Evolutionary conservation across 2,888 invertebrate genomes (phyloP).

Genomic region (Escarpia spicata): DNA sequence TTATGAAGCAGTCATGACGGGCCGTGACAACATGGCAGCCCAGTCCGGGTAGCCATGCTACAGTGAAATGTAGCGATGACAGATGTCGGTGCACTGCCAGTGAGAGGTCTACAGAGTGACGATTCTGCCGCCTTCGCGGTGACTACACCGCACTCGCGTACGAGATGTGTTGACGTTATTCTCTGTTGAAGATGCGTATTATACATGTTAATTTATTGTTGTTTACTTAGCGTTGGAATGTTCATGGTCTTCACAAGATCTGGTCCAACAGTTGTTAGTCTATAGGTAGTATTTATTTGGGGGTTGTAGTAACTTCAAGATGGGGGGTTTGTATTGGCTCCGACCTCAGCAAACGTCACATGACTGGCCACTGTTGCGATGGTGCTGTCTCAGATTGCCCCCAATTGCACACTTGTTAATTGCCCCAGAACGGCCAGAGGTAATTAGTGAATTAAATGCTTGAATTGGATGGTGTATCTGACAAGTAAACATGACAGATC

Average conservation of each 20-base stretch:
- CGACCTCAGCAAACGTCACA: background rate
- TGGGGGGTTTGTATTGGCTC: background rate
- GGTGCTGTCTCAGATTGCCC: background rate
- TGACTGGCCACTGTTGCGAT: background rate
- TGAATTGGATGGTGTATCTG: too few species aligned
- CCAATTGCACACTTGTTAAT: background rate
- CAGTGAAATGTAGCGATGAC: background rate
- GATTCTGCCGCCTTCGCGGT: background rate
- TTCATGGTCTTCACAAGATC: background rate
- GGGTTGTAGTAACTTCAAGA: background rate
- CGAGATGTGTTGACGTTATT: background rate
- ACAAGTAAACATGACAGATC: too few species aligned
- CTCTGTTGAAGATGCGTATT: background rate
- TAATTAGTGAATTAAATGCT: too few species aligned
- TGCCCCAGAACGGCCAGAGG: too few species aligned
- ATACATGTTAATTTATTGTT: slow-evolving; percentile 16
- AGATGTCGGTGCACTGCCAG: background rate
- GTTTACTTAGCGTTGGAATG: slow-evolving; percentile 16
- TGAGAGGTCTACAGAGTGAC: background rate
- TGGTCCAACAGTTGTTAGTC: background rate
- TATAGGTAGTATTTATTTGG: background rate
- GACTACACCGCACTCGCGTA: background rate
- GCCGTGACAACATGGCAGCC: background rate
- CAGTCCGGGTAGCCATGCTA: background rate
- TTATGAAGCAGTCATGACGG: background rate